A percentile compares a stretch with the other conserved stretches of the same genome.
Evolutionary conservation across 2,113 vertebrate species (phyloP).

Genomic region (Struthidea cinerea): DNA sequence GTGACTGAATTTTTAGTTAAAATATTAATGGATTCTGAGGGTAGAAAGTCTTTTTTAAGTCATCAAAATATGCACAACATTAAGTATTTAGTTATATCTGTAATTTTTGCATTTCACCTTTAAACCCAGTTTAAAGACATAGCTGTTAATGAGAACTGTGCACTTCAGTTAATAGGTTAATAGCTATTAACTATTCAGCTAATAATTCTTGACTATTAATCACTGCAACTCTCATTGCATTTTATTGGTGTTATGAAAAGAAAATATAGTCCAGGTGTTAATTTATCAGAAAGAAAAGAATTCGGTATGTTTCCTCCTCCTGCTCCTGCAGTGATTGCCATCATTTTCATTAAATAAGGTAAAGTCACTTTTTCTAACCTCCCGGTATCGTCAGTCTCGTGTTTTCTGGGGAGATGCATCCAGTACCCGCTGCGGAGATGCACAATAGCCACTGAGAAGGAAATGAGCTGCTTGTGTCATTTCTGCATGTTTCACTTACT

Average conservation of each 20-base stretch:
- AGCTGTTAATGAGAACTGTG: slow-evolving; percentile 79
- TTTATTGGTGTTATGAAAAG: slow-evolving; percentile 73
- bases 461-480: slow-evolving; percentile 9
- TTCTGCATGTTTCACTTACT: background rate
- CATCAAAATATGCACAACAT: slow-evolving; percentile 80
- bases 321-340: background rate
- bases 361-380: slow-evolving; percentile 29
- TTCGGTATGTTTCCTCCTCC: slow-evolving; percentile 27
- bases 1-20: slow-evolving; percentile 83
- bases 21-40: slow-evolving; percentile 82
- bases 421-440: background rate
- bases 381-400: background rate
- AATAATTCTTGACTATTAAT: slow-evolving; percentile 84
- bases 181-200: slow-evolving; percentile 82
- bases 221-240: slow-evolving; percentile 71
- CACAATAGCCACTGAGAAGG: background rate
- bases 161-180: slow-evolving; percentile 84
- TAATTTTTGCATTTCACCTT: slow-evolving; percentile 83
- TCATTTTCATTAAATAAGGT: slow-evolving; percentile 52
- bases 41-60: slow-evolving; percentile 78
- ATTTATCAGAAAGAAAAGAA: slow-evolving; percentile 67
- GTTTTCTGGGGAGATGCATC: background rate
- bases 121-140: slow-evolving; percentile 77
- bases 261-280: slow-evolving; percentile 72
- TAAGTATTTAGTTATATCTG: slow-evolving; percentile 81